A percentile compares a stretch with the other conserved stretches of the same genome.
phyloP scores from a whole-genome alignment of 2,797 vertebrate species.

The Myioborus melanocephalus region DNA sequence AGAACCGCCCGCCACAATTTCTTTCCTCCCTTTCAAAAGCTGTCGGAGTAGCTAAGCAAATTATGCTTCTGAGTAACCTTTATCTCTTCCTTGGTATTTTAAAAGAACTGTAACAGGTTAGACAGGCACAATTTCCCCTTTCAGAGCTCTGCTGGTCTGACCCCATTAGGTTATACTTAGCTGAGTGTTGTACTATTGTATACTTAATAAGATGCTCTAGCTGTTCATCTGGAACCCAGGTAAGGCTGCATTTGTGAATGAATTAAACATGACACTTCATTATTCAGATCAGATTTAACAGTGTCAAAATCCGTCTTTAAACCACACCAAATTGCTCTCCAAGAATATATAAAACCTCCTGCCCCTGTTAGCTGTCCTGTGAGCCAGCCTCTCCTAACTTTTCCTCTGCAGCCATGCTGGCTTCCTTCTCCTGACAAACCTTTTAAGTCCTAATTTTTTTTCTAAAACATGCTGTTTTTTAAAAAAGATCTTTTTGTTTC shows the following conservation, averaged over 20 bases:
- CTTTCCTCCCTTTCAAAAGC: slow-evolving; percentile 52
- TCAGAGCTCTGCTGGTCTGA: slow-evolving; percentile 40
- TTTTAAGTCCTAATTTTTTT: background rate
- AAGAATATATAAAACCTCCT: slow-evolving; percentile 7
- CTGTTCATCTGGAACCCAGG: slow-evolving; percentile 29
- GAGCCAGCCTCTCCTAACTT: background rate
- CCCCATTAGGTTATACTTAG: slow-evolving; percentile 52
- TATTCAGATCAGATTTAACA: slow-evolving; percentile 58
- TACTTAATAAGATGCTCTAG: slow-evolving; percentile 45
- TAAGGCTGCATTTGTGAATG: slow-evolving; percentile 59
- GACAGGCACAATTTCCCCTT: slow-evolving; percentile 51
- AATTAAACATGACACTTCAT: slow-evolving; percentile 65
- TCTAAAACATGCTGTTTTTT: slow-evolving; percentile 8
- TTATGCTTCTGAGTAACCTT: slow-evolving; percentile 46
- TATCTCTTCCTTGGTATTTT: slow-evolving; percentile 47
- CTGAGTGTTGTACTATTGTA: slow-evolving; percentile 37
- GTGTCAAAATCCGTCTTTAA: slow-evolving; percentile 37
- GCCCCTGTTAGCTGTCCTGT: background rate
- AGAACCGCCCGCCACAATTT: slow-evolving; percentile 47
- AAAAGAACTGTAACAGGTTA: slow-evolving; percentile 51
- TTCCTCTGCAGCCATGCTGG: background rate
- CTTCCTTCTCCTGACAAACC: background rate
- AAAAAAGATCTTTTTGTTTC: background rate
- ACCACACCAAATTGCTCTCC: slow-evolving; percentile 34
- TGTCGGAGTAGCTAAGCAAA: slow-evolving; percentile 32